These are phyloP conservation scores for Sebastes minor DNA, from an alignment of 2,797 vertebrate genomes.

Conservation along the genomic window DNA sequence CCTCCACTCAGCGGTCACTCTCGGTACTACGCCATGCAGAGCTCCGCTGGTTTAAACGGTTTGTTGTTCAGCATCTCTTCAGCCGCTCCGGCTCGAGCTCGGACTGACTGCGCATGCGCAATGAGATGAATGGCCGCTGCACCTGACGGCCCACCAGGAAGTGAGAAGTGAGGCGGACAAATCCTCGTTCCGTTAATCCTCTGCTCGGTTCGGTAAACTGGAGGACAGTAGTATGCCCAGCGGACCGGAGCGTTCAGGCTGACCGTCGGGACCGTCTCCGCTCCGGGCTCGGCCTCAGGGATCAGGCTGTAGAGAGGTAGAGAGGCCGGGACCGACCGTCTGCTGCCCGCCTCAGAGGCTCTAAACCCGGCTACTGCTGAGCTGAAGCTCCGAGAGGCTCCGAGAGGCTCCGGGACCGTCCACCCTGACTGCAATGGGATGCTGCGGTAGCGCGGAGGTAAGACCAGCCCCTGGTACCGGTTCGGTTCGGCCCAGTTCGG, in stretches of 20 bases:
- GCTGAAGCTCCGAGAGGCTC: conserved; percentile 55
- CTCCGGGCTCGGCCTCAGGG: conserved; percentile 42
- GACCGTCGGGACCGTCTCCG: conserved; percentile 42
- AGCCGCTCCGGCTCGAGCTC: background rate
- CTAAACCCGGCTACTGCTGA: conserved; percentile 70
- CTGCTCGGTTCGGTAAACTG: conserved; percentile 57
- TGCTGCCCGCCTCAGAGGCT: conserved; percentile 52
- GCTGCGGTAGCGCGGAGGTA: conserved; percentile 87
- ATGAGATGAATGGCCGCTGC: conserved; percentile 81
- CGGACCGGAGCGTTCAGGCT: conserved; percentile 47
- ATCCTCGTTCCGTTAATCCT: conserved; percentile 76
- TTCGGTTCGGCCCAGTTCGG: background rate
- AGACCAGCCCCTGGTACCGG: conserved; percentile 18
- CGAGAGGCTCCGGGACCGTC: conserved; percentile 67
- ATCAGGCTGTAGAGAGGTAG: conserved; percentile 44
- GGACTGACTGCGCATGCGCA: conserved; percentile 69
- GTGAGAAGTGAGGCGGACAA: conserved; percentile 81
- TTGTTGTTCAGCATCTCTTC: too few species aligned
- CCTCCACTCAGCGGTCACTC: background rate
- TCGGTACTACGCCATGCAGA: too few species aligned
- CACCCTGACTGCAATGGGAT: conserved; percentile 85
- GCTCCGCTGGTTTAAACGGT: too few species aligned
- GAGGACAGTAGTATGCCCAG: conserved; percentile 57
- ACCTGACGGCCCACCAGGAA: conserved; percentile 83
- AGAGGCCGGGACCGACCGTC: conserved; percentile 52